Evolutionary conservation across 35 echinoderm and acorn worm species (phyloP), one percentile per base, ranked within the genome.

Genomic region (Patiria miniata): DNA sequence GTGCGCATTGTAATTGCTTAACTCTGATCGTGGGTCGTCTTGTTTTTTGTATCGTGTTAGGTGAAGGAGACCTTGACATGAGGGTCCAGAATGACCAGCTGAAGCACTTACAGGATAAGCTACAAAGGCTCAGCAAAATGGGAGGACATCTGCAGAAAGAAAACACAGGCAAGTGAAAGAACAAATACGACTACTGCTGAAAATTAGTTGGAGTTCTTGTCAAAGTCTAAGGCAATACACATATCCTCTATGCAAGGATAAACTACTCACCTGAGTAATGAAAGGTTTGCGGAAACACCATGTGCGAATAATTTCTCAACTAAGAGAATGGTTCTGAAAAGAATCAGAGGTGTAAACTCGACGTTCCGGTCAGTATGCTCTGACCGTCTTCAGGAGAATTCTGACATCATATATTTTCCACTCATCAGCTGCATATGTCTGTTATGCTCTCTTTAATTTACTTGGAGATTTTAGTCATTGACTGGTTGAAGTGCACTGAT

Each of bases 141-240:
- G 65, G 65, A 28, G 65, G 65, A 73, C 65, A 73, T 34, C 65
- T 73, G 65, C 65, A 73, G 34, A 73, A 36, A 73, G 65, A 73
- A 34, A 73, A 73, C 65, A 73, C 21, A 73, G 65, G 65, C 29
- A 30, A 73, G 26, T 34, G 34, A 32, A 73, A 34, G 19, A 18
- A n/a, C 28, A 26, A 60, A 60, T 60, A 5, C 19, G 57, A n/a
- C 57, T 60, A n/a, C 2, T n/a, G 19, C 28, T 26, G 28, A 60
- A 14, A 60, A 18, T 60, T 26, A 10, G 19, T 7, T 60, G 17
- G 19, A n/a, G 0, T 18, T 60, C 17, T n/a, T 60, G 22, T 1
- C 1, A 14, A 14, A 57, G 15, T 14, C 15, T n/a, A 14, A 18
- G 54, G 15, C 22, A n/a, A 14, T n/a, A 26, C 19, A 60, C 19